Evolutionary conservation across 2,888 invertebrate genomes (phyloP).

Genomic region (Polyommatus icarus): DNA sequence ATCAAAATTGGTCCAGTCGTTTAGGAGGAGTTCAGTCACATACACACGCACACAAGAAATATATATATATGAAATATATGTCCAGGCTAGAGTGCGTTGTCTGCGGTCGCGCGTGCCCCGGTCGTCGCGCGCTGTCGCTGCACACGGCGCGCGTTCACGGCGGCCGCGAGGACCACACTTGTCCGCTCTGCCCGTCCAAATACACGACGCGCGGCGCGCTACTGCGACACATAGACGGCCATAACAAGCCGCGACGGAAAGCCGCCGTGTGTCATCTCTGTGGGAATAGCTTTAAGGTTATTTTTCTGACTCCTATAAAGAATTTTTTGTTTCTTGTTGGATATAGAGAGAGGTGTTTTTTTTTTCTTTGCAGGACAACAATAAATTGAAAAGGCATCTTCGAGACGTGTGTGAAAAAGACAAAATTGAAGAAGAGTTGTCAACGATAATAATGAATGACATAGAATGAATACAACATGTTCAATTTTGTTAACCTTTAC

Average conservation of each 20-base stretch:
- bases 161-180: conserved; percentile 45
- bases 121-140: conserved; percentile 46
- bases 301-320: neutral
- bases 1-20: no score
- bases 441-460: conserved; percentile 47
- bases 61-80: no score
- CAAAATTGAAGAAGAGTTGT: conserved; percentile 55
- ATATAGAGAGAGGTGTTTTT: neutral
- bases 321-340: neutral
- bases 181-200: conserved; percentile 48
- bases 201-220: conserved; percentile 52
- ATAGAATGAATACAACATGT: neutral
- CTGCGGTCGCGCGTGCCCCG: conserved; percentile 53
- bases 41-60: no score
- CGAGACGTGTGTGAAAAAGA: conserved; percentile 67
- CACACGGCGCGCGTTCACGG: conserved; percentile 54
- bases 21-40: no score
- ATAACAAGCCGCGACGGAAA: conserved; percentile 37
- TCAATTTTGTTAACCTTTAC: neutral
- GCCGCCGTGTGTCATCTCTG: conserved; percentile 60
- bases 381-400: conserved; percentile 64
- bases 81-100: conserved; percentile 58
- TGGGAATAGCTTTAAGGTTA: conserved; percentile 62
- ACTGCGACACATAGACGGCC: conserved; percentile 48
- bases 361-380: conserved; percentile 56